Evolutionary conservation across 1,140 invertebrate genomes (phyloP).

Genomic region (Platorchestia sp.): DNA sequence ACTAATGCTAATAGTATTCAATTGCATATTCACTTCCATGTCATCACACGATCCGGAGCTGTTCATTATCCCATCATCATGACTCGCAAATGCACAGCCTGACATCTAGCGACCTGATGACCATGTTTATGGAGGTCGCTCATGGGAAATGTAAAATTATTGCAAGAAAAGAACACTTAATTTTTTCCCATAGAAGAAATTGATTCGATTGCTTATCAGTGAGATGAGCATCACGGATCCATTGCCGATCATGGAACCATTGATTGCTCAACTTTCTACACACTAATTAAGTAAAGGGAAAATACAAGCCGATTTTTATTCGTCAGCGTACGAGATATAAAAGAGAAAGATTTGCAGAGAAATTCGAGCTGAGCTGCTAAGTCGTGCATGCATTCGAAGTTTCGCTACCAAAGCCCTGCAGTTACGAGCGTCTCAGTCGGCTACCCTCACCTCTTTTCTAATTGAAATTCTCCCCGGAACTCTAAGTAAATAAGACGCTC

Average conservation of each 20-base stretch:
- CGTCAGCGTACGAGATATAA: not conserved
- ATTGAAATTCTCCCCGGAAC: conserved; percentile 51
- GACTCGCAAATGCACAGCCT: conserved; percentile 15
- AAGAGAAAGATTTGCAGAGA: not conserved
- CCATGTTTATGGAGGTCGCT: conserved; percentile 10
- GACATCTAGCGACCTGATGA: not conserved
- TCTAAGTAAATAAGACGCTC: conserved; percentile 45
- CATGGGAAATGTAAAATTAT: not conserved
- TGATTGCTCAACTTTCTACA: not conserved
- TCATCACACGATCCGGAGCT: not conserved
- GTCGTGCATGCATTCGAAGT: not conserved
- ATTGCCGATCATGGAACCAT: not conserved
- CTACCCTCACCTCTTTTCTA: conserved; percentile 39
- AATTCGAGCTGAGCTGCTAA: not conserved
- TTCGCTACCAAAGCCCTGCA: not conserved
- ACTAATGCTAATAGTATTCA: conserved; percentile 37
- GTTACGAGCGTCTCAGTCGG: not conserved
- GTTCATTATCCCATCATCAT: not conserved
- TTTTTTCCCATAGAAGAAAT: not conserved
- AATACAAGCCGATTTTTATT: not conserved
- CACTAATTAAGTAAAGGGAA: not conserved
- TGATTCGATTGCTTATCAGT: not conserved
- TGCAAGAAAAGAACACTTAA: not conserved
- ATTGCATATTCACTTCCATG: conserved; percentile 10
- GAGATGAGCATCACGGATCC: not conserved